Percentiles rank a stretch among this genome's conserved stretches.
Evolutionary conservation across 2,113 vertebrate genomes (phyloP).

Genomic region (Microcebus murinus): DNA sequence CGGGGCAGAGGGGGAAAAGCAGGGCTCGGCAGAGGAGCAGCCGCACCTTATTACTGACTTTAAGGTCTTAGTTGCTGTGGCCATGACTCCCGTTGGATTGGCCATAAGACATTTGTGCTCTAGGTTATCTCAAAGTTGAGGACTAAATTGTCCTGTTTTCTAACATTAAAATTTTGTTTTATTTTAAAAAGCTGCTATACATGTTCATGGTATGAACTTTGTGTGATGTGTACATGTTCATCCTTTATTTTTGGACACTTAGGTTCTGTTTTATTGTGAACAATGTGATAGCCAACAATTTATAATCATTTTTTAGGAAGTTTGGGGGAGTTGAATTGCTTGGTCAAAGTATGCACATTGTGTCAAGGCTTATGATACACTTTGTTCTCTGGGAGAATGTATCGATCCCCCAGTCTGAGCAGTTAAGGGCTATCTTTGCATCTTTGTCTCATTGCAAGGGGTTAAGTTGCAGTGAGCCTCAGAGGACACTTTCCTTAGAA

Average conservation of each 20-base stretch:
- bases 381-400: neutral
- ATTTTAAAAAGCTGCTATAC: neutral
- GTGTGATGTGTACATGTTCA: neutral
- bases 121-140: neutral
- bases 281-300: neutral
- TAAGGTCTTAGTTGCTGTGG: neutral
- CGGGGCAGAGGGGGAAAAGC: neutral
- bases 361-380: neutral
- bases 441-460: no score
- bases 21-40: neutral
- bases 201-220: neutral
- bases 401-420: no score
- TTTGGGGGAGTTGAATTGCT: neutral
- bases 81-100: neutral
- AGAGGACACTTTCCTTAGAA: no score
- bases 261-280: neutral
- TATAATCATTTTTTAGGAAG: neutral
- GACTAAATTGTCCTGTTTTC: neutral
- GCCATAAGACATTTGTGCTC: neutral
- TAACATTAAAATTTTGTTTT: neutral
- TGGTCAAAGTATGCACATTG: neutral
- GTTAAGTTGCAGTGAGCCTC: no score
- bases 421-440: neutral
- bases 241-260: neutral
- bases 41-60: accelerated